A percentile compares a stretch with the other conserved stretches of the same genome.
phyloP scores from a whole-genome alignment of 2,888 invertebrate genomes.

The Hypomecis atomaria region DNA sequence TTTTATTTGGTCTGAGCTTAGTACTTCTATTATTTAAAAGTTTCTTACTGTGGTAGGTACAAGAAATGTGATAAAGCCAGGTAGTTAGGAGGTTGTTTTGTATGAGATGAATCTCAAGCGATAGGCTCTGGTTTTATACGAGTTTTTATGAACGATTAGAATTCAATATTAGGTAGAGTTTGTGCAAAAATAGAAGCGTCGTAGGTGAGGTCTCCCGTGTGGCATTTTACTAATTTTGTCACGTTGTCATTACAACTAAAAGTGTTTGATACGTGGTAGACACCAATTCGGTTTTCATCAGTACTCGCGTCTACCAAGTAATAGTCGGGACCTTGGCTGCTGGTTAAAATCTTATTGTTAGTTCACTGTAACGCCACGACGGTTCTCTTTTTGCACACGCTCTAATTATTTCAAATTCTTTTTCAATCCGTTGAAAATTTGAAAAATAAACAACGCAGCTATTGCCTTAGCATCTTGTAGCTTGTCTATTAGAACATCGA shows the following conservation, averaged over 20 bases:
- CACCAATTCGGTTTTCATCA: too few relatives aligned
- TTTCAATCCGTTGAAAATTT: not conserved
- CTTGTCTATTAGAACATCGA: slow-evolving; percentile 26
- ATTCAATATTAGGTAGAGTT: not conserved
- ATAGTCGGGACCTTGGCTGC: too few relatives aligned
- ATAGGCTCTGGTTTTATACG: slow-evolving; percentile 16
- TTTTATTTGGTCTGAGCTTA: not conserved
- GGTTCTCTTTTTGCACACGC: too few relatives aligned
- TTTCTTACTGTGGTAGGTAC: slow-evolving; percentile 6
- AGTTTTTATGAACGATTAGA: slow-evolving; percentile 10
- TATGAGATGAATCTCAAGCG: slow-evolving; percentile 30
- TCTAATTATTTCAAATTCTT: too few relatives aligned
- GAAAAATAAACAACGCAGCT: slow-evolving; percentile 19
- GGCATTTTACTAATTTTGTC: too few relatives aligned
- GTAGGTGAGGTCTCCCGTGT: too few relatives aligned
- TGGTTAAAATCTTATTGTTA: too few relatives aligned
- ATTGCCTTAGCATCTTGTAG: slow-evolving; percentile 36
- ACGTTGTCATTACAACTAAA: too few relatives aligned
- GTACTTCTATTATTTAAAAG: slow-evolving; percentile 13
- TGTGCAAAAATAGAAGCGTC: too few relatives aligned
- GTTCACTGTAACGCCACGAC: too few relatives aligned
- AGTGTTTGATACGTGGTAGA: not conserved
- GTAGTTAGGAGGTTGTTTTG: slow-evolving; percentile 16
- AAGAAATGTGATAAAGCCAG: slow-evolving; percentile 21
- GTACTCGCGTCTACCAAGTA: too few relatives aligned